Evolutionary conservation across 2,888 invertebrate species (phyloP).

Genomic region (Lagria hirta): DNA sequence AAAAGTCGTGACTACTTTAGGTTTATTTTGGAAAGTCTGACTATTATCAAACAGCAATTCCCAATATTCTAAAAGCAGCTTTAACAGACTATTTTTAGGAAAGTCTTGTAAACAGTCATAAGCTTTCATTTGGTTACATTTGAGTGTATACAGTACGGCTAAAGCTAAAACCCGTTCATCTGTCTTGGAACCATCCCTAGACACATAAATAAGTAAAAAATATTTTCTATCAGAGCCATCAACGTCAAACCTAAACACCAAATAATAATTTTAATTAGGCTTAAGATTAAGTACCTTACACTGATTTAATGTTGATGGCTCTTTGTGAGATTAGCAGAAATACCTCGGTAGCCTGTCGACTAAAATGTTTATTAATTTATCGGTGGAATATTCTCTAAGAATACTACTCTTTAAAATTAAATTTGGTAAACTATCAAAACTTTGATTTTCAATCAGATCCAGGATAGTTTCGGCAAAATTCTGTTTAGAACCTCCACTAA

Average conservation of each 20-base stretch:
- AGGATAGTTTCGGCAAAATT: constrained; percentile 53
- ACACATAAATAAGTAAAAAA: constrained; percentile 24
- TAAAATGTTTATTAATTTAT: constrained; percentile 57
- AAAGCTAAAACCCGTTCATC: constrained; percentile 54
- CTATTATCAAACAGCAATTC: constrained; percentile 58
- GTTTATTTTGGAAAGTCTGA: constrained; percentile 43
- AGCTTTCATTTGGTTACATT: constrained; percentile 56
- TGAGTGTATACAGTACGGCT: constrained; percentile 57
- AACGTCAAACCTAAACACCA: too few relatives aligned
- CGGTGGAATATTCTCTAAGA: constrained; percentile 59
- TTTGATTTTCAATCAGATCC: constrained; percentile 51
- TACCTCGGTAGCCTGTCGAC: constrained; percentile 43
- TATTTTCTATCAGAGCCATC: too few relatives aligned
- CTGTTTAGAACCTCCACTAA: constrained; percentile 46
- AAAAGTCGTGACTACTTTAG: constrained; percentile 54
- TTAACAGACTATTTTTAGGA: constrained; percentile 49
- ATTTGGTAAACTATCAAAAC: constrained; percentile 54
- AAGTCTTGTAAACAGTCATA: constrained; percentile 54
- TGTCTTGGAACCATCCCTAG: constrained; percentile 41
- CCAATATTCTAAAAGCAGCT: constrained; percentile 55
- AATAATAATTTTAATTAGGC: too few relatives aligned
- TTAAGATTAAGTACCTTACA: too few relatives aligned
- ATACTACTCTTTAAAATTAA: constrained; percentile 58
- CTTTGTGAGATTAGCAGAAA: constrained; percentile 22
- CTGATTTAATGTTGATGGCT: too few relatives aligned